Conservation (phyloP, 2,888 invertebrate species). For the Tetropium fuscum region DNA sequence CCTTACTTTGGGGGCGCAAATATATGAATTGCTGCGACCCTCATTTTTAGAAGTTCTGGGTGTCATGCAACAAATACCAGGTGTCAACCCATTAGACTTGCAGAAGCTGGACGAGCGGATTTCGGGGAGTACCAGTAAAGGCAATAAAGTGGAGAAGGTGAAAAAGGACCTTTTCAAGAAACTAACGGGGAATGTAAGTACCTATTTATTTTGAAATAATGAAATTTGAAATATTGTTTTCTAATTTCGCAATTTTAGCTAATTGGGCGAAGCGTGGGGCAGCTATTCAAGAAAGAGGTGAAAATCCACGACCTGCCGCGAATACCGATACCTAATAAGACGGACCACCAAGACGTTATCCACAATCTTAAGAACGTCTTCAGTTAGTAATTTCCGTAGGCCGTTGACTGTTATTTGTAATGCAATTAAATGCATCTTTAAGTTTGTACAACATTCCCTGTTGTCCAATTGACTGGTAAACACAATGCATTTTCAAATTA, state of each 20-base stretch:
- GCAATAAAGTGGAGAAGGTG: conserved; percentile 87
- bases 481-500: too few species aligned
- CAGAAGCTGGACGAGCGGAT: conserved; percentile 90
- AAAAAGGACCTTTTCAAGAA: conserved; percentile 94
- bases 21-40: conserved; percentile 86
- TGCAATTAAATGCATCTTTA: too few species aligned
- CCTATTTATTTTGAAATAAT: too few species aligned
- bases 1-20: conserved; percentile 83
- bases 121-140: conserved; percentile 73
- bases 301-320: conserved; percentile 87
- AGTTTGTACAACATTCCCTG: too few species aligned
- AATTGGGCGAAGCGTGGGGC: conserved; percentile 87
- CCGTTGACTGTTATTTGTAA: too few species aligned
- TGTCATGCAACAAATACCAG: conserved; percentile 85
- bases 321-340: conserved; percentile 68
- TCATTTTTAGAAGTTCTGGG: conserved; percentile 78
- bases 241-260: too few species aligned
- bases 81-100: conserved; percentile 82
- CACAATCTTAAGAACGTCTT: conserved; percentile 62
- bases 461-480: too few species aligned
- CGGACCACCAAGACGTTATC: conserved; percentile 57
- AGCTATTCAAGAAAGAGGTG: conserved; percentile 89
- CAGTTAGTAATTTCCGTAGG: too few species aligned
- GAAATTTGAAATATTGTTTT: too few species aligned
- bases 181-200: conserved; percentile 80